Evolutionary conservation across 2,888 invertebrate species (phyloP).

Genomic region (Leptopilina syphax): DNA sequence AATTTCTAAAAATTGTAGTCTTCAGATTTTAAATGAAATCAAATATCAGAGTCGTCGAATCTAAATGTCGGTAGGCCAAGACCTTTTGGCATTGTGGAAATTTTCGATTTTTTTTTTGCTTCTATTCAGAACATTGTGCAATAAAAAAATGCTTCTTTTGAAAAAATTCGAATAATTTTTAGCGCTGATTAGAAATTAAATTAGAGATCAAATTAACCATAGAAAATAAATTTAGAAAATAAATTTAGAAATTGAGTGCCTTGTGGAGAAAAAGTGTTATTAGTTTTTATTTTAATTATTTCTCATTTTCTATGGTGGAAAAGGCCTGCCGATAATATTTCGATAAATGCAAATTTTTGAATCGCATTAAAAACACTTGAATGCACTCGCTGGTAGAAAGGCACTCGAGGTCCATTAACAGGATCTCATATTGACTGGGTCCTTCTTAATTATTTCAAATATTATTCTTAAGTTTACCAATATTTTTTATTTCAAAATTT

Average conservation of each 20-base stretch:
- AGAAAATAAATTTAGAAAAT: too few species aligned
- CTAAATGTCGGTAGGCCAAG: conserved; percentile 31
- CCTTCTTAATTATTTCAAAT: conserved; percentile 53
- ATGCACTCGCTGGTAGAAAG: conserved; percentile 71
- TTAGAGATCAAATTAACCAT: too few species aligned
- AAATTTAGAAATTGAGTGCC: not conserved
- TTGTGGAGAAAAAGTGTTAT: not conserved
- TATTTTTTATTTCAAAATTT: not conserved
- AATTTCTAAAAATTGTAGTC: not conserved
- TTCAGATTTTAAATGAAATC: not conserved
- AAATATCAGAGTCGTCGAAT: conserved; percentile 21
- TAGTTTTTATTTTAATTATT: not conserved
- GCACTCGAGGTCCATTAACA: conserved; percentile 62
- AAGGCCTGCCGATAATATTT: conserved; percentile 43
- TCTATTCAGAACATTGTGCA: too few species aligned
- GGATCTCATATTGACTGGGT: conserved; percentile 60
- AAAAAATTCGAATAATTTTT: too few species aligned
- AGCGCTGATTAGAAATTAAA: too few species aligned
- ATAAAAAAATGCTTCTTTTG: too few species aligned
- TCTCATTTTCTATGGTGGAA: not conserved
- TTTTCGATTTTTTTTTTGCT: too few species aligned
- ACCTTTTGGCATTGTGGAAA: not conserved
- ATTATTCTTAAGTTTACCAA: not conserved
- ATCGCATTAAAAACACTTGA: conserved; percentile 43
- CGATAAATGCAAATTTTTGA: conserved; percentile 28